Percentiles rank a stretch among this genome's conserved stretches.
Evolutionary conservation across 2,888 invertebrate genomes (phyloP).

Genomic region (Venusia cambrica): DNA sequence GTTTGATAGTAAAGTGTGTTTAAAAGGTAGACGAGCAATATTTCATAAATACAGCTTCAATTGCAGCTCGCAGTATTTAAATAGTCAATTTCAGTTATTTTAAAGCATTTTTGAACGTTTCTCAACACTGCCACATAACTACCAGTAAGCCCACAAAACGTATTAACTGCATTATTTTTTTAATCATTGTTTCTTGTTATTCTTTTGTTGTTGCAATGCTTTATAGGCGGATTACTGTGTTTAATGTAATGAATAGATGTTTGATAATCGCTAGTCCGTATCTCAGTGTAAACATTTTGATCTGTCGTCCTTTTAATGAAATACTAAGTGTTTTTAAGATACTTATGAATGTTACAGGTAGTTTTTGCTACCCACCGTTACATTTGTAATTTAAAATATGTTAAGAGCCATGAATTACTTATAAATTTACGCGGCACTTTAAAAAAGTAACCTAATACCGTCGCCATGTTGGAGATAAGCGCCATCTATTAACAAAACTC

Average conservation of each 20-base stretch:
- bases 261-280: constrained; percentile 67
- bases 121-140: constrained; percentile 58
- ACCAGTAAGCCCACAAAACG: constrained; percentile 31
- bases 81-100: constrained; percentile 6
- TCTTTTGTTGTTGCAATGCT: constrained; percentile 60
- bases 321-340: constrained; percentile 65
- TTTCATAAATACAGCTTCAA: constrained; percentile 6
- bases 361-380: constrained; percentile 19
- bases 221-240: constrained; percentile 57
- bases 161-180: constrained; percentile 42
- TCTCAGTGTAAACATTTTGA: constrained; percentile 65
- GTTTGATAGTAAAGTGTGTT: constrained; percentile 19
- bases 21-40: constrained; percentile 18
- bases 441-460: no score
- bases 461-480: no score
- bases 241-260: constrained; percentile 39
- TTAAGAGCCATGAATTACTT: constrained; percentile 8
- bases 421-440: no score
- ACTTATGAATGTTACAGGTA: constrained; percentile 43
- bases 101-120: constrained; percentile 35
- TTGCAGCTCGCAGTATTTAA: constrained; percentile 15
- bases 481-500: constrained; percentile 2
- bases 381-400: constrained; percentile 10
- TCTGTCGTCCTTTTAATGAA: constrained; percentile 67
- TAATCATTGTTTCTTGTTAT: constrained; percentile 67